phyloP scores from a whole-genome alignment of 2,113 vertebrate species.

The Typhlomys cinereus region DNA sequence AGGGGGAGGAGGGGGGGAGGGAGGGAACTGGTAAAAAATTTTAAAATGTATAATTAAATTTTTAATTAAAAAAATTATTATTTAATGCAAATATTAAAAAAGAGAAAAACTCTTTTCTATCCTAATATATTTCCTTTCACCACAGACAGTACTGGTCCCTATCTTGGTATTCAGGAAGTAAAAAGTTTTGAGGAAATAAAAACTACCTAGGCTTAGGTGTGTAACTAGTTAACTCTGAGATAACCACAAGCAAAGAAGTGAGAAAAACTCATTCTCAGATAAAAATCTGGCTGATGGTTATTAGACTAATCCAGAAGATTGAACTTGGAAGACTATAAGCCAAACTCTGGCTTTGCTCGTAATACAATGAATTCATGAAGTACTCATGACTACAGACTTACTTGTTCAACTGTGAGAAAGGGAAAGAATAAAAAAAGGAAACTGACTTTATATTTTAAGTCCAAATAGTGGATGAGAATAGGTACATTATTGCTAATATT shows the following conservation, averaged over 20 bases:
- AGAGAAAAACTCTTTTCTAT: neutral
- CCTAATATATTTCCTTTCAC: neutral
- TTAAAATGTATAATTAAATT: no score
- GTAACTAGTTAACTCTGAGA: neutral
- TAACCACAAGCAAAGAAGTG: constrained; percentile 32
- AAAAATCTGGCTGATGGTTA: neutral
- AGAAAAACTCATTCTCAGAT: constrained; percentile 6
- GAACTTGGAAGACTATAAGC: neutral
- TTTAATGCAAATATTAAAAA: no score
- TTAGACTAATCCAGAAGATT: neutral
- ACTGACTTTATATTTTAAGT: neutral
- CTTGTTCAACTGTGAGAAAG: neutral
- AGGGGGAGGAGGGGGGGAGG: no score
- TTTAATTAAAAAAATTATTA: no score
- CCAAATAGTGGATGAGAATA: neutral
- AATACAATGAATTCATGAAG: neutral
- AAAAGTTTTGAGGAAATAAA: constrained; percentile 8
- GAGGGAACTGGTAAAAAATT: no score
- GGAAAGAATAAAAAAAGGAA: neutral
- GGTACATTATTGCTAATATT: neutral
- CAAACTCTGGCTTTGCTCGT: neutral
- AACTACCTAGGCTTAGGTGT: neutral
- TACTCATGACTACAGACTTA: neutral
- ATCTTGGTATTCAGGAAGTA: neutral
- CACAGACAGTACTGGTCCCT: neutral